phyloP scores from a whole-genome alignment of 2,888 invertebrate species.

The Drosophila ezoana region DNA sequence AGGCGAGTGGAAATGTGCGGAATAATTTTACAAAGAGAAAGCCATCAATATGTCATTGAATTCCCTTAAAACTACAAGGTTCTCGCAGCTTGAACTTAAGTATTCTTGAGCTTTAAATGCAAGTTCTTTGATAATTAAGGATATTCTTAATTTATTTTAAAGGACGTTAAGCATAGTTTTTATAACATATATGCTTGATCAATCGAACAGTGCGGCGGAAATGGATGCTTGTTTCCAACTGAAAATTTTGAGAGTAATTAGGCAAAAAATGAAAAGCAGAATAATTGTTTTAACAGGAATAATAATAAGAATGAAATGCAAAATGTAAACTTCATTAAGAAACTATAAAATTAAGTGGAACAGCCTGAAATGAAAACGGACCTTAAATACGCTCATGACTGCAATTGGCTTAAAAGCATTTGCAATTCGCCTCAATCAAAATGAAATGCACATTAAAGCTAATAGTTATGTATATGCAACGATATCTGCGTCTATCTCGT shows the following conservation, averaged over 20 bases:
- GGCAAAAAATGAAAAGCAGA: too few species aligned
- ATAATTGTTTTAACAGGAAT: too few species aligned
- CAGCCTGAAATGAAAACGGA: background rate
- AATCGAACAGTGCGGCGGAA: too few species aligned
- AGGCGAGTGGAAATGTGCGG: constrained; percentile 5
- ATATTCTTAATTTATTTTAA: background rate
- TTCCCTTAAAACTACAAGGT: background rate
- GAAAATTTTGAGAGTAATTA: too few species aligned
- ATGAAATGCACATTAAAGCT: constrained; percentile 24
- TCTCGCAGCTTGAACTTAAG: background rate
- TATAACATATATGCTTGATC: too few species aligned
- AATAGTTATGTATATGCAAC: constrained; percentile 1
- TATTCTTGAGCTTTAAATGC: background rate
- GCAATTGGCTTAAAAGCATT: background rate
- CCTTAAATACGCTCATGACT: background rate
- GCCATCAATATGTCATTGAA: constrained; percentile 7
- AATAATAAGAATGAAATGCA: background rate
- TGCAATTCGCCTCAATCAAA: constrained; percentile 25
- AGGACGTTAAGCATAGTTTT: background rate
- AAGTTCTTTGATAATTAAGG: background rate
- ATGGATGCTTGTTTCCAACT: too few species aligned
- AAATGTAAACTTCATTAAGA: background rate
- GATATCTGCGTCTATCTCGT: constrained; percentile 36
- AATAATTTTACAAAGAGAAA: constrained; percentile 17
- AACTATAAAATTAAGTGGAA: background rate